phyloP scores from a whole-genome alignment of 2,113 vertebrate species.

The Mugil cephalus region DNA sequence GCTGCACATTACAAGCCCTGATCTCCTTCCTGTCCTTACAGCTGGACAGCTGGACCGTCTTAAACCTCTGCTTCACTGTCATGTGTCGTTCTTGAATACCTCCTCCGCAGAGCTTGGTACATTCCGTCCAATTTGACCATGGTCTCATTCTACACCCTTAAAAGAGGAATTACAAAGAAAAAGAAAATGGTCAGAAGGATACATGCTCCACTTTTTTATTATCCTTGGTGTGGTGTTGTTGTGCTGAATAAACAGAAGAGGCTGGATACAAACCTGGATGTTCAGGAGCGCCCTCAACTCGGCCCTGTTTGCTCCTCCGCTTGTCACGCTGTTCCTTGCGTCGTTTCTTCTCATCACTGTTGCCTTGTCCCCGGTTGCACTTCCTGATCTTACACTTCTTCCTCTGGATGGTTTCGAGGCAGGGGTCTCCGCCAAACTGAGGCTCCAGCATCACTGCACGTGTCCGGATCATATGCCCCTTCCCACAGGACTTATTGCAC shows the following conservation, averaged over 20 bases:
- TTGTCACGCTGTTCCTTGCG: constrained; percentile 95
- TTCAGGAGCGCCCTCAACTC: constrained; percentile 84
- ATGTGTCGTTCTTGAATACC: constrained; percentile 97
- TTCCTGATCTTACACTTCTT: constrained; percentile 95
- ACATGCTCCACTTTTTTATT: background rate
- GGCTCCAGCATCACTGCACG: constrained; percentile 93
- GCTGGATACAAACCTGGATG: constrained; percentile 86
- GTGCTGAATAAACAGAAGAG: background rate
- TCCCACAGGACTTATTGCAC: constrained; percentile 98
- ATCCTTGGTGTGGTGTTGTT: too few relatives aligned
- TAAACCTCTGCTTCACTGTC: constrained; percentile 96
- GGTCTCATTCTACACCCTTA: constrained; percentile 95
- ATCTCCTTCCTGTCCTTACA: constrained; percentile 99
- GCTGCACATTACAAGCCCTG: constrained; percentile 95
- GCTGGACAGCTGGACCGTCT: constrained; percentile 92
- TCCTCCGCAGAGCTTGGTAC: constrained; percentile 93
- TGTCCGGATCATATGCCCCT: constrained; percentile 94
- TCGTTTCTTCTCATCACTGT: constrained; percentile 89
- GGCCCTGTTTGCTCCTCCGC: constrained; percentile 88
- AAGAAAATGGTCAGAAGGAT: background rate
- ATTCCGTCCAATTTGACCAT: constrained; percentile 97
- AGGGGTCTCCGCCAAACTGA: constrained; percentile 93
- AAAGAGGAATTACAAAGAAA: constrained; percentile 9
- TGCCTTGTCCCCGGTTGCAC: constrained; percentile 88
- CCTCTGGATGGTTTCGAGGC: constrained; percentile 93